A percentile compares a stretch with the other conserved stretches of the same genome.
phyloP scores from a whole-genome alignment of 2,888 invertebrate species.

The Brassicogethes aeneus region DNA sequence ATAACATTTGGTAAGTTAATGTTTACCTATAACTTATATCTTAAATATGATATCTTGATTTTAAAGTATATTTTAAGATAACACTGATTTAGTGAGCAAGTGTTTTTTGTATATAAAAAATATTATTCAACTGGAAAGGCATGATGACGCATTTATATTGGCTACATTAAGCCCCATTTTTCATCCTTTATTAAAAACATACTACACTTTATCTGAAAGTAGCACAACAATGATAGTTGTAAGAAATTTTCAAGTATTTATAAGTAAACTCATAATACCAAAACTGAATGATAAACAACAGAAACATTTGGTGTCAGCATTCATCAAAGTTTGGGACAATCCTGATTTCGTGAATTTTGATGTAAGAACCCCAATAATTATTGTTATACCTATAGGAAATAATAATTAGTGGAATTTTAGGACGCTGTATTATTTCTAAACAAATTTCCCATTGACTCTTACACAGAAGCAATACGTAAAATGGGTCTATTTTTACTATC shows the following conservation, averaged over 20 bases:
- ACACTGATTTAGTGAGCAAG: neutral
- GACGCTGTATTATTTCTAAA: neutral
- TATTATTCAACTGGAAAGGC: too few relatives aligned
- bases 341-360: constrained; percentile 15
- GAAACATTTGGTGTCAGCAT: neutral
- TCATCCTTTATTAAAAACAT: too few relatives aligned
- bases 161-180: too few relatives aligned
- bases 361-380: constrained; percentile 10
- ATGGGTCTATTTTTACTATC: constrained; percentile 19
- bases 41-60: too few relatives aligned
- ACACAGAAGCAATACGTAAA: constrained; percentile 18
- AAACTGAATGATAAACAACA: neutral
- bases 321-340: neutral
- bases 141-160: too few relatives aligned
- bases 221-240: too few relatives aligned
- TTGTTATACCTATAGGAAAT: neutral
- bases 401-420: neutral
- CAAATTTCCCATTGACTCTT: constrained; percentile 3
- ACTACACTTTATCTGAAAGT: too few relatives aligned
- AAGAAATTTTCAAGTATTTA: too few relatives aligned
- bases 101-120: neutral
- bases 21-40: too few relatives aligned
- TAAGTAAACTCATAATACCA: too few relatives aligned
- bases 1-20: neutral
- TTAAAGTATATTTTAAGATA: neutral